Base-by-base conservation (phyloP, 2,113 vertebrate species). In the Rattus norvegicus region DNA sequence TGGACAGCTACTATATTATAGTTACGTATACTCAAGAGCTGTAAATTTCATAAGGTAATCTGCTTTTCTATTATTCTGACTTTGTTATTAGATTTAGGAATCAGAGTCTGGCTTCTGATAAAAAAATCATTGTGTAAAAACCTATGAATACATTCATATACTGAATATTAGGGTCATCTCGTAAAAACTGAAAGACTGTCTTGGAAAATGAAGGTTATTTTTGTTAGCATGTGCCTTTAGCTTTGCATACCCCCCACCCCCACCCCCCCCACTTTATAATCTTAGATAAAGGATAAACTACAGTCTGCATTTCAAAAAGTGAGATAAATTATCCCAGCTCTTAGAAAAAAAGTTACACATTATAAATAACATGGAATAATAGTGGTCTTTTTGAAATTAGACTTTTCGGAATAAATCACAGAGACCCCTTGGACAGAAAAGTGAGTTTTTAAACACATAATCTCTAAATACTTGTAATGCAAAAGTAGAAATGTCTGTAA, bases 61-160 rank as follows among this genome's bases (percentile, higher is more conserved):
- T 98, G 98, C 97, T 98, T 97, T 98, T 98, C 97, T 98, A 98
- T 98, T 98, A 98, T 98, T 98, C 97, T 98, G 98, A 97, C 98
- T 98, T 98, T 98, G 98, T 98, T 98, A 98, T 99, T 98, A 98
- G 98, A 98, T 98, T 99, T 99, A 98, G 98, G 98, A 98, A 98
- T 97, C 96, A 98, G 98, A 98, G 98, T 98, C 98, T 98, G 98
- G 98, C 98, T 98, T 97, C 98, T 98, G 98, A 98, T 98, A 98
- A 85, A 98, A 84, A 98, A 98, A 98, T 98, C 97, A 98, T 98
- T 98, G 98, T 99, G 98, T 98, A 98, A 99, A 85, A 99, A 98
- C 98, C 97, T 98, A 98, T 95, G 97, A 98, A 99, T 98, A 98
- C 98, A 99, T 98, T 98, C 98, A 98, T 98, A 98, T 97, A 98